These are phyloP conservation scores for Ascaphus truei DNA, from an alignment of 2,113 vertebrate genomes.

Conservation along the genomic window DNA sequence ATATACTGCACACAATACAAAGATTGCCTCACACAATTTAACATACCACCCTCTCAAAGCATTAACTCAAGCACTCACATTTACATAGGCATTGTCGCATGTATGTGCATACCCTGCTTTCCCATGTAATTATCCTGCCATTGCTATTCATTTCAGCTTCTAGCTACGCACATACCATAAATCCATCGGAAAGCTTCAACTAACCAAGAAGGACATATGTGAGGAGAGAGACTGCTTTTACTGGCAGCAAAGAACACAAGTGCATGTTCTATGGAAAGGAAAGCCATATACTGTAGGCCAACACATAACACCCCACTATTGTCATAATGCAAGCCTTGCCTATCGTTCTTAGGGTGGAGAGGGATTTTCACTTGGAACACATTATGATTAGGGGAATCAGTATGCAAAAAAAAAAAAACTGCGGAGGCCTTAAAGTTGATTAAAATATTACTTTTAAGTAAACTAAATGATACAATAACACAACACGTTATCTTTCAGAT, in stretches of 20 bases:
- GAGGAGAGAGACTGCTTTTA: not conserved
- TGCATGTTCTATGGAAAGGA: not conserved
- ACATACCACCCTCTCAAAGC: too few species aligned
- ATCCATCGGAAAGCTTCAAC: not conserved
- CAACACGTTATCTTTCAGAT: not conserved
- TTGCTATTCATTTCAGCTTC: not conserved
- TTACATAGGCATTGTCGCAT: not conserved
- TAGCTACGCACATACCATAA: not conserved
- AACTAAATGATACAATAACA: too few species aligned
- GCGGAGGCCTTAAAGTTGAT: not conserved
- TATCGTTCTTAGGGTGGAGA: not conserved
- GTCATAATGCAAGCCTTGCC: not conserved
- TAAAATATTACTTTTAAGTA: constrained; percentile 3
- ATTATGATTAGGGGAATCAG: not conserved
- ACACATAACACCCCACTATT: not conserved
- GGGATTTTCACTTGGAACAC: not conserved
- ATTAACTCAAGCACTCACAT: too few species aligned
- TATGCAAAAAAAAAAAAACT: not conserved
- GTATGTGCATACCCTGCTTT: not conserved
- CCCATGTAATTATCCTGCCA: not conserved
- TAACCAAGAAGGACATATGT: not conserved
- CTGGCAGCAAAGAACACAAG: too few species aligned
- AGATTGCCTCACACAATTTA: too few species aligned
- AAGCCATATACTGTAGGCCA: not conserved
- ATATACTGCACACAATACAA: too few species aligned